Evolutionary conservation across 2,113 vertebrate genomes (phyloP).

Genomic region (Anguilla rostrata): DNA sequence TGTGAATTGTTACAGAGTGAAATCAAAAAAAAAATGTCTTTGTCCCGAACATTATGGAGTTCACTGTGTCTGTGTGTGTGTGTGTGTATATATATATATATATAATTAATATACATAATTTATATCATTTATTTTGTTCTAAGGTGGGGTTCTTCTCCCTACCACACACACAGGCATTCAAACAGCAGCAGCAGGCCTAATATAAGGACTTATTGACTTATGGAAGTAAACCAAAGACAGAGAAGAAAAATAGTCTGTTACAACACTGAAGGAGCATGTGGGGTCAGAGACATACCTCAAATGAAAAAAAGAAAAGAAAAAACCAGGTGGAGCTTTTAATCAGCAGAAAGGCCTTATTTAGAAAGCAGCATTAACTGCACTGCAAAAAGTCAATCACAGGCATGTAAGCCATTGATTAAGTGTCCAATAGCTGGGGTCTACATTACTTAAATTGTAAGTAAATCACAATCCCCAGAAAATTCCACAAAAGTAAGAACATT

Average conservation of each 20-base stretch:
- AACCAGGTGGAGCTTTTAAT: slow-evolving; percentile 10
- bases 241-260: background rate
- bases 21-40: too few relatives aligned
- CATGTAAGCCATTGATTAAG: slow-evolving; percentile 40
- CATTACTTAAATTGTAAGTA: slow-evolving; percentile 32
- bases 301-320: background rate
- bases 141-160: too few relatives aligned
- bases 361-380: slow-evolving; percentile 40
- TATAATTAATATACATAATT: too few relatives aligned
- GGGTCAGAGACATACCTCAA: background rate
- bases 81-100: too few relatives aligned
- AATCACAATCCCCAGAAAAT: slow-evolving; percentile 27
- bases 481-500: slow-evolving; percentile 14
- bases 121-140: too few relatives aligned
- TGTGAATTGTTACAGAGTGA: too few relatives aligned
- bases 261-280: background rate
- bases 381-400: slow-evolving; percentile 40
- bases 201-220: background rate
- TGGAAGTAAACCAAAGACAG: background rate
- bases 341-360: slow-evolving; percentile 17
- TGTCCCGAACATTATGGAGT: too few relatives aligned
- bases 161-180: background rate
- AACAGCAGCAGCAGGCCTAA: background rate
- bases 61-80: too few relatives aligned
- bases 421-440: slow-evolving; percentile 21